Percentiles rank a stretch among this genome's conserved stretches.
Conservation (phyloP, 2,797 vertebrate species). For the Malacoraja senta region DNA sequence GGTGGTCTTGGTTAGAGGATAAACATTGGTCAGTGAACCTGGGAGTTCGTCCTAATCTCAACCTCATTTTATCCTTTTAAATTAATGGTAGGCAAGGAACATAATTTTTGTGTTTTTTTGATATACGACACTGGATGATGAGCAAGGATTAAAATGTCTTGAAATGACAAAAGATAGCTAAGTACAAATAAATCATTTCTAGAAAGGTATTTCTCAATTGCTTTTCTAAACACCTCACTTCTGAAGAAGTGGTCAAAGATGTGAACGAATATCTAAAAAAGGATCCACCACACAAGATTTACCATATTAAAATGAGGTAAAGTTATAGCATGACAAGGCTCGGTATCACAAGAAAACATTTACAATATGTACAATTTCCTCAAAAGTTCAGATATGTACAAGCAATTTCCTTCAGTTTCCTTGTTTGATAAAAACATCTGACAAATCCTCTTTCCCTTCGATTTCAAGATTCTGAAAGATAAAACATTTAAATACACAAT, state of each 20-base stretch:
- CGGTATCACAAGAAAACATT: not conserved
- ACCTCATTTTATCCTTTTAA: not conserved
- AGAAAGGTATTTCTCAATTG: not conserved
- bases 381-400: not conserved
- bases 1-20: not conserved
- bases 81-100: not conserved
- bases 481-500: not conserved
- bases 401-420: slow-evolving; percentile 50
- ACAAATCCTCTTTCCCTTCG: slow-evolving; percentile 75
- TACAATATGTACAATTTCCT: slow-evolving; percentile 3
- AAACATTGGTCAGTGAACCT: not conserved
- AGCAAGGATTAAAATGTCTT: not conserved
- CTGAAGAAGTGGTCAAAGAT: too few relatives aligned
- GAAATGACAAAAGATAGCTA: not conserved
- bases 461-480: slow-evolving; percentile 74
- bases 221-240: not conserved
- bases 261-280: too few relatives aligned
- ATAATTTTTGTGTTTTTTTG: not conserved
- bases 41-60: not conserved
- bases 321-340: not conserved
- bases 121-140: not conserved
- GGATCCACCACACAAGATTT: not conserved
- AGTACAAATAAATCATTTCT: not conserved
- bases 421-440: slow-evolving; percentile 77
- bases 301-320: not conserved